These are phyloP conservation scores for Pyrrhia umbra DNA, from an alignment of 2,888 invertebrate genomes.

Conservation along the genomic window DNA sequence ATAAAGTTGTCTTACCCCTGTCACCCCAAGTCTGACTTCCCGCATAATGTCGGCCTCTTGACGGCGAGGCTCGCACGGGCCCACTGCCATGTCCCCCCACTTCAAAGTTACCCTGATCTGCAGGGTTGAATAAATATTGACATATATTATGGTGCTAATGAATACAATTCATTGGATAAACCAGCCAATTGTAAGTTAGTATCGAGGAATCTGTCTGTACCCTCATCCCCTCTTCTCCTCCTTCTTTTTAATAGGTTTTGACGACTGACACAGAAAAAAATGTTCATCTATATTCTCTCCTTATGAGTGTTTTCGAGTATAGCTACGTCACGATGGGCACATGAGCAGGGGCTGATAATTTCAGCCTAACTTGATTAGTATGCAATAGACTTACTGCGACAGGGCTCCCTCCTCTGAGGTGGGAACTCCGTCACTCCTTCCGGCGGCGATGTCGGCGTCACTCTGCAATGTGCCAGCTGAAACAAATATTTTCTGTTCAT, in stretches of 20 bases:
- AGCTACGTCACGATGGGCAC: too few relatives aligned
- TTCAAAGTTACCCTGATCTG: slow-evolving; percentile 71
- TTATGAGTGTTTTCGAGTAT: too few relatives aligned
- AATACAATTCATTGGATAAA: too few relatives aligned
- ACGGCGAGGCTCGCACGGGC: neutral
- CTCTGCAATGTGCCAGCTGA: slow-evolving; percentile 71
- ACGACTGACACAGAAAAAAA: too few relatives aligned
- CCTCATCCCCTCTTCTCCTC: too few relatives aligned
- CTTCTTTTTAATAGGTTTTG: too few relatives aligned
- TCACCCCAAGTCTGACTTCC: slow-evolving; percentile 18
- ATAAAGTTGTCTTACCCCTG: slow-evolving; percentile 21
- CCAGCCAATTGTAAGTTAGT: too few relatives aligned
- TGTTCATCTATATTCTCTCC: too few relatives aligned
- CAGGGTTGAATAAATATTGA: neutral
- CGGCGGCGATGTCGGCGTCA: slow-evolving; percentile 63
- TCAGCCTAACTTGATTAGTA: too few relatives aligned
- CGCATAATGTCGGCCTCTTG: slow-evolving; percentile 13
- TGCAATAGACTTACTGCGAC: slow-evolving; percentile 59
- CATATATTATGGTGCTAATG: too few relatives aligned
- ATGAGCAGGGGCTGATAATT: too few relatives aligned
- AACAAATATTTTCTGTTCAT: neutral
- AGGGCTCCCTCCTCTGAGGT: slow-evolving; percentile 59
- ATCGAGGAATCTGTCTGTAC: too few relatives aligned
- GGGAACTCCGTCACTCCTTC: slow-evolving; percentile 67
- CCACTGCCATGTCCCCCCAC: slow-evolving; percentile 45